Base-by-base conservation (phyloP, 2,113 vertebrate species). In the Chroicocephalus ridibundus region DNA sequence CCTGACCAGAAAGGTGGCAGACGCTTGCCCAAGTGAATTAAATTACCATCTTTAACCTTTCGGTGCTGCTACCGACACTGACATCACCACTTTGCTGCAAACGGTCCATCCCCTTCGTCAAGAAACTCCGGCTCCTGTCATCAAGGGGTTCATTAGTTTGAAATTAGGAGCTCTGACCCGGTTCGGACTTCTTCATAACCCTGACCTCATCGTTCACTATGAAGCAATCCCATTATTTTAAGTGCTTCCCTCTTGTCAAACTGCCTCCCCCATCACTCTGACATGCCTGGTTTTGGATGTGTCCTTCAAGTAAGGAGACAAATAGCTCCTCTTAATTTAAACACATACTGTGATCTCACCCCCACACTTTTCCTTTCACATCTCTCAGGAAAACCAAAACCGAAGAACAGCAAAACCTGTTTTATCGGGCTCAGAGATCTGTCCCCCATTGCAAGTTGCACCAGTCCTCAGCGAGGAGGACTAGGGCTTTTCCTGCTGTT, bases 61-160 rank as follows among this genome's bases (percentile, higher is more conserved):
- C 1, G 0, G 11, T 91, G 64, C 38, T 58, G 7, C 55, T 85
- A 21, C 47, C 5, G 32, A 82, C 92, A 77, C 22, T 44, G 74
- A 89, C 94, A 95, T 88, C 66, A 86, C 69, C 38, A 51, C 80
- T 96, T 90, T 64, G 42, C 82, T 65, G 81, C 68, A 82, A 86
- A 88, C 1, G n/a, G 74, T 65, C 76, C 85, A 47, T 21, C 46
- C 80, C 32, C 52, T 93, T 87, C 6, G 2, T 72, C 90, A 92
- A 94, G 36, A 55, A 92, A 74, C 42, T 72, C 72, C 61, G 69
- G 36, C 47, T 84, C 57, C 74, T 87, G 64, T 78, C 82, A 57
- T 92, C 86, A 95, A 94, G 65, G 69, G 83, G 34, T 92, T 95
- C 83, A 94, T 95, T 95, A 93, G 61, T 54, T 86, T 83, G 69